Percentiles rank a stretch among this genome's conserved stretches.
Conservation (phyloP, 2,888 invertebrate species). For the Cantharis rustica region DNA sequence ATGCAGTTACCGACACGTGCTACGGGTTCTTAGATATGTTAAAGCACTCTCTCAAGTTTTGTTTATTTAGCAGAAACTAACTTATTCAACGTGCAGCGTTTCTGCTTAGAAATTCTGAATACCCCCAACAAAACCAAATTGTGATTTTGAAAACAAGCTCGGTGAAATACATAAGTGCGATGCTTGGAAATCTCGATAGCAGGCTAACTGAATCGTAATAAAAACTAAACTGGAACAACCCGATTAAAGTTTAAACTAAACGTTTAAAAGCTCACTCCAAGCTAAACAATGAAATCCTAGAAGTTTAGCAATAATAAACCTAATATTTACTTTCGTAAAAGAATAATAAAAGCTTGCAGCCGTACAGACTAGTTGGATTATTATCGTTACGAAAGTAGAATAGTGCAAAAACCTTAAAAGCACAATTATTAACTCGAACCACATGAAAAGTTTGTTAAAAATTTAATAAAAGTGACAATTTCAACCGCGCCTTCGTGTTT, state of each 20-base stretch:
- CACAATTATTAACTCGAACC: not conserved
- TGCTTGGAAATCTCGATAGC: not conserved
- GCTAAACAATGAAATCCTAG: not conserved
- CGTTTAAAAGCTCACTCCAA: not conserved
- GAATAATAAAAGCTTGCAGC: not conserved
- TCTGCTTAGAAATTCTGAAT: not conserved
- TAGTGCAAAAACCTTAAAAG: not conserved
- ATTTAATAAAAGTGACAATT: not conserved
- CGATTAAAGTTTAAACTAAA: not conserved
- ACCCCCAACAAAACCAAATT: not conserved
- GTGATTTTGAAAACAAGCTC: not conserved
- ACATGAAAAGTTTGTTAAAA: not conserved
- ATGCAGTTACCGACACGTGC: constrained; percentile 16
- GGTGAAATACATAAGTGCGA: not conserved
- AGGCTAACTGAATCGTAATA: not conserved
- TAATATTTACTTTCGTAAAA: not conserved
- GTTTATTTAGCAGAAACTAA: constrained; percentile 11
- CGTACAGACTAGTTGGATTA: not conserved
- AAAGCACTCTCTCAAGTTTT: constrained; percentile 3
- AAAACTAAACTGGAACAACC: not conserved
- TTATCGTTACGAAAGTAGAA: not conserved
- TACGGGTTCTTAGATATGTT: constrained; percentile 7
- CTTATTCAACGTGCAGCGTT: constrained; percentile 2
- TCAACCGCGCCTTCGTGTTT: not conserved
- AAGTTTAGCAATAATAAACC: not conserved